Conservation (phyloP, 2,797 vertebrate genomes). For the Borostomias antarcticus region DNA sequence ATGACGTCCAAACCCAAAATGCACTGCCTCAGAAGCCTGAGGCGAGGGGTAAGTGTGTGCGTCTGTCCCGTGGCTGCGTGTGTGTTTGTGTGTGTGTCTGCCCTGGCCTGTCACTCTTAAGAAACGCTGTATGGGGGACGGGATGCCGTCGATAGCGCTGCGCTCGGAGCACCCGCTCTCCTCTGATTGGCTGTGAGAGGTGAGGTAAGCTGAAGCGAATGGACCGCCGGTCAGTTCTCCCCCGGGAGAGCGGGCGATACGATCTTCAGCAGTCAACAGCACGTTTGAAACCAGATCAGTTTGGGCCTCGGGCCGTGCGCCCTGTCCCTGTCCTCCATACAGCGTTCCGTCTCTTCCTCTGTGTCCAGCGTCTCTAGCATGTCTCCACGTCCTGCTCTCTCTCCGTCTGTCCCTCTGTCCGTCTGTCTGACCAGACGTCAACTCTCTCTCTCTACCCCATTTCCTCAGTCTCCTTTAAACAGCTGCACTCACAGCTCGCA, state of each 20-base stretch:
- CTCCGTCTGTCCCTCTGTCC: constrained; percentile 5
- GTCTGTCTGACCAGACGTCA: constrained; percentile 52
- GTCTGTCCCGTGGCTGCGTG: constrained; percentile 60
- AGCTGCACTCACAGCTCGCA: constrained; percentile 29
- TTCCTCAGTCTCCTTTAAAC: constrained; percentile 50
- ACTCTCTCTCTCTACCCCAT: constrained; percentile 49
- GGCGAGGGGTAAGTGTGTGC: constrained; percentile 97
- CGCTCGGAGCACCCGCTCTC: background rate
- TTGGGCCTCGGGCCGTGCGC: background rate
- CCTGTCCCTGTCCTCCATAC: constrained; percentile 38
- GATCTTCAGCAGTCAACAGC: background rate
- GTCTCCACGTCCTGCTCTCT: constrained; percentile 46
- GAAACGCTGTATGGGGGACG: constrained; percentile 58
- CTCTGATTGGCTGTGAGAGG: no score
- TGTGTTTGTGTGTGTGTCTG: constrained; percentile 38
- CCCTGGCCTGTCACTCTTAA: constrained; percentile 47
- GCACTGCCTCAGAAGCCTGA: constrained; percentile 99
- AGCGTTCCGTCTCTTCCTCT: constrained; percentile 43
- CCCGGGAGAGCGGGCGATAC: background rate
- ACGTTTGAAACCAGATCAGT: background rate
- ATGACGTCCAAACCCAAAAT: constrained; percentile 99
- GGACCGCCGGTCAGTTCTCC: background rate
- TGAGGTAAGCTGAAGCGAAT: no score
- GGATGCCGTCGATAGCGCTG: background rate
- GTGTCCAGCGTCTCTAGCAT: constrained; percentile 50